Percentiles rank a stretch among this genome's conserved stretches.
Conservation (phyloP, 2,797 vertebrate genomes). For the Lagorchestes hirsutus region DNA sequence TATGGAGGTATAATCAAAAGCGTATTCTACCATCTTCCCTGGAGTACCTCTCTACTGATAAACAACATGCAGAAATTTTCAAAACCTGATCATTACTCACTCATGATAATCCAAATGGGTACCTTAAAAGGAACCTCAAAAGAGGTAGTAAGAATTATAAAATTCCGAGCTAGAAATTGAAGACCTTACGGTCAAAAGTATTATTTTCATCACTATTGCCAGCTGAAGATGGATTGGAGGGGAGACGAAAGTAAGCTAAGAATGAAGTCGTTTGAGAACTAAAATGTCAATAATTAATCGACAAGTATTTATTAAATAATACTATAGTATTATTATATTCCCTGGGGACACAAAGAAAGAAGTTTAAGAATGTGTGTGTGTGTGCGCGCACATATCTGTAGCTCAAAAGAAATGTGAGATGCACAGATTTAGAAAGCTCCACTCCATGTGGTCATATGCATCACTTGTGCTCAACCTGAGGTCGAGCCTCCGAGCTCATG, state of each 20-base stretch:
- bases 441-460: neutral
- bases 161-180: no score
- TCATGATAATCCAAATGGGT: neutral
- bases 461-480: fast-evolving
- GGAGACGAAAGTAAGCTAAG: no score
- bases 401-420: neutral
- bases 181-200: no score
- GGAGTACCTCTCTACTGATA: neutral
- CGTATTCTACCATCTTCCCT: neutral
- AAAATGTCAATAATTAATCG: neutral
- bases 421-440: neutral
- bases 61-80: neutral
- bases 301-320: neutral
- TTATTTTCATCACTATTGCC: no score
- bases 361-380: no score
- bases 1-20: neutral
- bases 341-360: no score
- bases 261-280: no score
- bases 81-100: neutral
- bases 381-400: no score
- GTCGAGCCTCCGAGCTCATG: neutral
- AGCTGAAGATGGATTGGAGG: no score
- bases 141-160: no score
- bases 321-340: no score
- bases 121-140: no score